These are phyloP conservation scores for Seladonia tumulorum DNA, from an alignment of 2,888 invertebrate genomes.

Conservation along the genomic window DNA sequence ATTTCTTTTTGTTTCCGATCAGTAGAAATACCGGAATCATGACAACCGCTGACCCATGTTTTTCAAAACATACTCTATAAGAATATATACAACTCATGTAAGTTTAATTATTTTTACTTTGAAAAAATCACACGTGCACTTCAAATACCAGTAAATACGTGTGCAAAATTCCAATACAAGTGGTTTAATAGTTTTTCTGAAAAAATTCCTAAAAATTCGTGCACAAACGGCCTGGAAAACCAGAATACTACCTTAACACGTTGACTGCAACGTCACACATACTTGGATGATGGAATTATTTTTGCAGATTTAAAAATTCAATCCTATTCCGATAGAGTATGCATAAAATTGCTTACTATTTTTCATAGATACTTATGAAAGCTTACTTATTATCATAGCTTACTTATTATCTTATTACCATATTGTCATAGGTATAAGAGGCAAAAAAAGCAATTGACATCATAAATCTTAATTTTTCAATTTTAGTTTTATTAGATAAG, in stretches of 20 bases:
- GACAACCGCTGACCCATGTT: not conserved
- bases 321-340: not conserved
- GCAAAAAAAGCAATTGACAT: not conserved
- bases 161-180: not conserved
- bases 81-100: not conserved
- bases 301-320: not conserved
- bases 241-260: not conserved
- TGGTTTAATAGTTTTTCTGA: not conserved
- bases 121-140: not conserved
- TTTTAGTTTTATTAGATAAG: not conserved
- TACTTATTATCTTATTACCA: too few species aligned
- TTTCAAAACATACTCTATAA: not conserved
- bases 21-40: slow-evolving; percentile 6
- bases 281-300: not conserved
- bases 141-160: not conserved
- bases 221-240: not conserved
- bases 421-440: not conserved
- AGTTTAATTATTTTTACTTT: slow-evolving; percentile 2
- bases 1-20: not conserved
- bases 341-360: not conserved
- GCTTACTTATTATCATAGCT: too few species aligned
- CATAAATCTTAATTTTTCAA: not conserved
- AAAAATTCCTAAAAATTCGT: not conserved
- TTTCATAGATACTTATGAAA: too few species aligned
- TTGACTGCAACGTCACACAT: not conserved